These are phyloP conservation scores for Helicoverpa armigera DNA, from an alignment of 1,140 invertebrate species.

Conservation along the genomic window DNA sequence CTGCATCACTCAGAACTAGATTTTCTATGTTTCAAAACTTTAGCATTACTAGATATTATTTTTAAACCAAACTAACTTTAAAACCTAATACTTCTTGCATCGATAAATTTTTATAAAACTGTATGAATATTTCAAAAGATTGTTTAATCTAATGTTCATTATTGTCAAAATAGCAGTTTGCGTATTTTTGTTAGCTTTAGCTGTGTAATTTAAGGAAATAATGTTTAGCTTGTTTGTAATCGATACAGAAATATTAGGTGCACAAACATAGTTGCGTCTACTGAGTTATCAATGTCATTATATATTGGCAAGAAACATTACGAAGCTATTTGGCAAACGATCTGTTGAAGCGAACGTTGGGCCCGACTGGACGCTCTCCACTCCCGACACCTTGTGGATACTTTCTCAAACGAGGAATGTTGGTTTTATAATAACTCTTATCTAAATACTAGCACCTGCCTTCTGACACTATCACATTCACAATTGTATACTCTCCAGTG, in stretches of 20 bases:
- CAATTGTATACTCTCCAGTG: slow-evolving; percentile 43
- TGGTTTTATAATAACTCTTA: slow-evolving; percentile 51
- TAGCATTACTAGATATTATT: slow-evolving; percentile 26
- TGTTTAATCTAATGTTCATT: slow-evolving; percentile 32
- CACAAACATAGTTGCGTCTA: slow-evolving; percentile 1
- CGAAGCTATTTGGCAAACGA: slow-evolving; percentile 55
- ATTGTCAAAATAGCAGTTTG: slow-evolving; percentile 45
- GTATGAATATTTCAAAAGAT: slow-evolving; percentile 20
- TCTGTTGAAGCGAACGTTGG: slow-evolving; percentile 34
- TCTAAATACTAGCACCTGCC: slow-evolving; percentile 63
- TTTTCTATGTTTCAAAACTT: slow-evolving; percentile 17
- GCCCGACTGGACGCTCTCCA: slow-evolving; percentile 9
- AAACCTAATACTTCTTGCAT: slow-evolving; percentile 40
- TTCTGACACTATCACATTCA: slow-evolving; percentile 53
- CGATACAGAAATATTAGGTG: slow-evolving; percentile 41
- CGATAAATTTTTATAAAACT: slow-evolving; percentile 34
- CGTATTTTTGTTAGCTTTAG: slow-evolving; percentile 3
- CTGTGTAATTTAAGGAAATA: background rate
- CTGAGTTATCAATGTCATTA: slow-evolving; percentile 39
- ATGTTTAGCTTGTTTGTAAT: background rate
- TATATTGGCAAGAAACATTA: slow-evolving; percentile 61
- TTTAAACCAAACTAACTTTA: slow-evolving; percentile 11
- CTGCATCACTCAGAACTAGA: slow-evolving; percentile 6
- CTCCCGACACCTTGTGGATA: slow-evolving; percentile 22
- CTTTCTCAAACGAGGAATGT: slow-evolving; percentile 57